Evolutionary conservation across 2,797 vertebrate species (phyloP).

Genomic region (Novumbra hubbsi): DNA sequence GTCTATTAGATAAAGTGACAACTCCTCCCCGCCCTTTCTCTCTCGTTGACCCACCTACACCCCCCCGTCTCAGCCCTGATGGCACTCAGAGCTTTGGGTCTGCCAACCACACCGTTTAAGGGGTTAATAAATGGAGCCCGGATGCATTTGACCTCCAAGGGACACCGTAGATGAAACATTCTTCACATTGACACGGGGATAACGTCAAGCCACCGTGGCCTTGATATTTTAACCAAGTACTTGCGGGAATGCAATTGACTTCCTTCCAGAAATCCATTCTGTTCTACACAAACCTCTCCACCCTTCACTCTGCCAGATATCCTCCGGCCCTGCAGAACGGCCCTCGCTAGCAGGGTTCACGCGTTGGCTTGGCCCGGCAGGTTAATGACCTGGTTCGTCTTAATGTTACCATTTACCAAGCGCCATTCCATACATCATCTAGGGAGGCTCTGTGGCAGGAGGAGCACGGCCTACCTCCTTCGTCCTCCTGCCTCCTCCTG

Average conservation of each 20-base stretch:
- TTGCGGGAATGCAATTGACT: slow-evolving; percentile 64
- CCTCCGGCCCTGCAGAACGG: not conserved
- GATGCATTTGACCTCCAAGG: slow-evolving; percentile 66
- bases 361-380: slow-evolving; percentile 3
- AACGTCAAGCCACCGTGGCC: slow-evolving; percentile 53
- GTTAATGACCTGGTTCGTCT: slow-evolving; percentile 27
- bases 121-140: slow-evolving; percentile 71
- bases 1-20: slow-evolving; percentile 58
- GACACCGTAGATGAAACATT: slow-evolving; percentile 68
- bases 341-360: not conserved
- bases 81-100: slow-evolving; percentile 24
- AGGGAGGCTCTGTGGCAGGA: not conserved
- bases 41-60: slow-evolving; percentile 20
- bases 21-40: not conserved
- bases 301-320: slow-evolving; percentile 18
- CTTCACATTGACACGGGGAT: slow-evolving; percentile 63
- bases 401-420: slow-evolving; percentile 26
- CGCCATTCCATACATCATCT: slow-evolving; percentile 16
- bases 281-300: slow-evolving; percentile 7
- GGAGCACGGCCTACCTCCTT: not conserved
- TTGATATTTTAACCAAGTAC: slow-evolving; percentile 73
- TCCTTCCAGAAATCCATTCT: slow-evolving; percentile 56
- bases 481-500: not conserved
- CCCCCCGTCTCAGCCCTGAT: slow-evolving; percentile 28
- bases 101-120: slow-evolving; percentile 62